phyloP scores from a whole-genome alignment of 1,140 invertebrate genomes.

The Neocloeon triangulifer region DNA sequence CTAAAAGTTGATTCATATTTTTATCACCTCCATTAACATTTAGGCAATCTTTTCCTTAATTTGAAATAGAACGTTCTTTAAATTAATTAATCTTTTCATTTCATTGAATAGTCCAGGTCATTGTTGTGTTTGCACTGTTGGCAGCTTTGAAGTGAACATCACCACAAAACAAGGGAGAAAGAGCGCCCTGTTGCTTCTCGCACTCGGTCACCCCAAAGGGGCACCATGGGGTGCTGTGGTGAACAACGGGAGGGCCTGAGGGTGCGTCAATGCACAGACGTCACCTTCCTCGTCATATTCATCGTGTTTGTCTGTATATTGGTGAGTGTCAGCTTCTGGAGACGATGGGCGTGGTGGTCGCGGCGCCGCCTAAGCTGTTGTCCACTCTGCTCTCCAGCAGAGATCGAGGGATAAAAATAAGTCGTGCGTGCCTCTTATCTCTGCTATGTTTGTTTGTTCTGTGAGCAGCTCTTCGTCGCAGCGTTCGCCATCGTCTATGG shows the following conservation, averaged over 20 bases:
- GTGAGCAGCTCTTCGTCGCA: constrained; percentile 52
- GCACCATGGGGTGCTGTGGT: constrained; percentile 4
- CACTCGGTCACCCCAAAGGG: too few relatives aligned
- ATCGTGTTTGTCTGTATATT: constrained; percentile 69
- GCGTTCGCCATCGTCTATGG: constrained; percentile 76
- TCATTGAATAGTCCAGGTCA: too few relatives aligned
- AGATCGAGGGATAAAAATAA: constrained; percentile 8
- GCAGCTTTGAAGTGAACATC: too few relatives aligned
- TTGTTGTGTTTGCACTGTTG: too few relatives aligned
- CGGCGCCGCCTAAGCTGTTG: too few relatives aligned
- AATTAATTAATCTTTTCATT: too few relatives aligned
- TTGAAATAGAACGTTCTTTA: too few relatives aligned
- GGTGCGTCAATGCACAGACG: constrained; percentile 44
- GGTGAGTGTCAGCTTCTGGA: constrained; percentile 30
- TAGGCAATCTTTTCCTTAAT: too few relatives aligned
- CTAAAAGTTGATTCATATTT: too few relatives aligned
- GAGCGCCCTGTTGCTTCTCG: too few relatives aligned
- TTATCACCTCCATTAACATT: too few relatives aligned
- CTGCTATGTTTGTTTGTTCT: constrained; percentile 12
- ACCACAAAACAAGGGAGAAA: too few relatives aligned
- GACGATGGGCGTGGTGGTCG: constrained; percentile 9
- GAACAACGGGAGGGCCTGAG: constrained; percentile 1
- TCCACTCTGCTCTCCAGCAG: constrained; percentile 11
- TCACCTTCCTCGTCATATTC: constrained; percentile 62
- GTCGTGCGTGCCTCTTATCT: constrained; percentile 3